These are phyloP conservation scores for Potamilus streckersoni DNA, from an alignment of 1,140 invertebrate species.

Conservation along the genomic window DNA sequence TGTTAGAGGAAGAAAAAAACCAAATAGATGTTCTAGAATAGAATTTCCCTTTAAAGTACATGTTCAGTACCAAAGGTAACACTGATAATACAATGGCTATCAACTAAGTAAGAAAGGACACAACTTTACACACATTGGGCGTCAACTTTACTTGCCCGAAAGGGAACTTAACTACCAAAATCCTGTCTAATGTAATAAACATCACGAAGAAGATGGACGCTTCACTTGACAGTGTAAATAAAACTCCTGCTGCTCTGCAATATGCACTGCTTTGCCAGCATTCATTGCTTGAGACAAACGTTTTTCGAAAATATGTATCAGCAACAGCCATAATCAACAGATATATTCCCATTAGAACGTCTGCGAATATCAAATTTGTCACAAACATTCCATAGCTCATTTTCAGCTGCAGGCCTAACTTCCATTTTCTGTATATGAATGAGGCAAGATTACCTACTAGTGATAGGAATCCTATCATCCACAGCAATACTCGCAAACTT, in stretches of 20 bases:
- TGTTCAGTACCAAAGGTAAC: constrained; percentile 28
- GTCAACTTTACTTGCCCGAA: constrained; percentile 27
- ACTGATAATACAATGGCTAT: constrained; percentile 20
- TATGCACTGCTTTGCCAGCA: constrained; percentile 35
- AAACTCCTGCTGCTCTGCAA: constrained; percentile 43
- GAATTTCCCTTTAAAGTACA: constrained; percentile 18
- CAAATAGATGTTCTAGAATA: constrained; percentile 35
- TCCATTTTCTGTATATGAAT: constrained; percentile 13
- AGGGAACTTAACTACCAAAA: constrained; percentile 48
- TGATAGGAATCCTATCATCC: constrained; percentile 20
- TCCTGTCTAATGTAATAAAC: constrained; percentile 47
- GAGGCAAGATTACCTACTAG: constrained; percentile 18
- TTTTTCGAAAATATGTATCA: constrained; percentile 29
- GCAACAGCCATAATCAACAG: constrained; percentile 42
- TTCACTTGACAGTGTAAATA: constrained; percentile 45
- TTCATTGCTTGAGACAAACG: constrained; percentile 39
- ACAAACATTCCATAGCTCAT: constrained; percentile 33
- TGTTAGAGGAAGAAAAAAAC: constrained; percentile 24
- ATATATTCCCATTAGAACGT: constrained; percentile 52
- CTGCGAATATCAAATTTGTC: constrained; percentile 39
- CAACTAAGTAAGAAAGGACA: constrained; percentile 19
- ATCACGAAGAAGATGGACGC: constrained; percentile 40
- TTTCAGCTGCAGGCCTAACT: not conserved
- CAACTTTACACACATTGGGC: not conserved
- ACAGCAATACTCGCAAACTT: constrained; percentile 25